Conservation (phyloP, 53 echinoderm and acorn worm species). For the Luidia sarsii region DNA sequence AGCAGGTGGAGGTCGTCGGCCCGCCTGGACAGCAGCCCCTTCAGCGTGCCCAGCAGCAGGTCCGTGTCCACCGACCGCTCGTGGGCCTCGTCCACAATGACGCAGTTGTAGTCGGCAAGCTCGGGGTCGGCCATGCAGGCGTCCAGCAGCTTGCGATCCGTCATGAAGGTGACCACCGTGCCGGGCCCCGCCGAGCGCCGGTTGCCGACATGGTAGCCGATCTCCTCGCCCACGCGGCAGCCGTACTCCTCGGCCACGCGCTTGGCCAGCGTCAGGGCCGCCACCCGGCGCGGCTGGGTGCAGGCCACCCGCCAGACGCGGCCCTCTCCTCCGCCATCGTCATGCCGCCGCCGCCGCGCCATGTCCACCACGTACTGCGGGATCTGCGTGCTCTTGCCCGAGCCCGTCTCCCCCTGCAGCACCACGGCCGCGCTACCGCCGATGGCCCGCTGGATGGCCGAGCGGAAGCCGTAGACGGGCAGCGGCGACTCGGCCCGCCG, state of each 20-base stretch:
- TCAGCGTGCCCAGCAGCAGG: slow-evolving; percentile 59
- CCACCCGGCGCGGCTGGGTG: slow-evolving; percentile 63
- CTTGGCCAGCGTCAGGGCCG: slow-evolving; percentile 60
- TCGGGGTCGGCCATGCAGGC: slow-evolving; percentile 38
- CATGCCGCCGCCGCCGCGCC: not conserved
- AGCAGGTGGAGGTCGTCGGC: slow-evolving; percentile 56
- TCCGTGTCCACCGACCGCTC: slow-evolving; percentile 68
- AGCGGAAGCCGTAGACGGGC: slow-evolving; percentile 56
- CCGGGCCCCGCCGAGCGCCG: slow-evolving; percentile 5
- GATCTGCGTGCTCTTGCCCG: slow-evolving; percentile 69
- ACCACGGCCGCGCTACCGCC: slow-evolving; percentile 41
- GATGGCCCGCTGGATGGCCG: slow-evolving; percentile 38
- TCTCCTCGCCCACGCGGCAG: slow-evolving; percentile 59
- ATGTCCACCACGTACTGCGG: slow-evolving; percentile 60
- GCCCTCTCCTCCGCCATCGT: not conserved
- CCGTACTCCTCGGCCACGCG: slow-evolving; percentile 69
- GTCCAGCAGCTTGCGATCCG: slow-evolving; percentile 58
- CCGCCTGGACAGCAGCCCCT: slow-evolving; percentile 31
- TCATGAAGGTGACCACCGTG: slow-evolving; percentile 62
- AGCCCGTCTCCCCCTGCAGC: slow-evolving; percentile 64
- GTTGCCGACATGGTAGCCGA: slow-evolving; percentile 55
- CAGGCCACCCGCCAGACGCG: slow-evolving; percentile 34
- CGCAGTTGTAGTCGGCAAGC: slow-evolving; percentile 35
- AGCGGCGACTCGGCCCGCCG: slow-evolving; percentile 38
- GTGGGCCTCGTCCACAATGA: slow-evolving; percentile 67